Evolutionary conservation across 2,888 invertebrate genomes (phyloP).

Genomic region (Crioceris asparagi): DNA sequence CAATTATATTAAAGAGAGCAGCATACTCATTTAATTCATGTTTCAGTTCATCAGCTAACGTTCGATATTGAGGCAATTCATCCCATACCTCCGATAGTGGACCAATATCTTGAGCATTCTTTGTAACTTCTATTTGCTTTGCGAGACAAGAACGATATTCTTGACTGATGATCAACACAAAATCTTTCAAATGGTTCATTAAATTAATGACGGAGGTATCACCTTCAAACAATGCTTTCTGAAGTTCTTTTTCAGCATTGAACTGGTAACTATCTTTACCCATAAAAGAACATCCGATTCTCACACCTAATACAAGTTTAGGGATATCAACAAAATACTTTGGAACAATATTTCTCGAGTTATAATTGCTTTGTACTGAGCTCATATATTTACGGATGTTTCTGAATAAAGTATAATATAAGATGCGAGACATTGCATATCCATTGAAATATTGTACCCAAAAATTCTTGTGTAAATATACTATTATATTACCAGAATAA

Average conservation of each 20-base stretch:
- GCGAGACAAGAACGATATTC: conserved; percentile 31
- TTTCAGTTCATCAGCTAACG: conserved; percentile 28
- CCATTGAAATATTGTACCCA: no score
- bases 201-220: conserved; percentile 29
- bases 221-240: conserved; percentile 25
- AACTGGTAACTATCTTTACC: no score
- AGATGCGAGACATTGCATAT: no score
- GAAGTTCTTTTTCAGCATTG: conserved; percentile 22
- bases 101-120: conserved; percentile 24
- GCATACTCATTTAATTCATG: conserved; percentile 30
- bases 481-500: no score
- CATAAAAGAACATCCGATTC: no score
- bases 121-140: conserved; percentile 33
- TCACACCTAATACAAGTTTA: no score
- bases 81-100: conserved; percentile 30
- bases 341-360: no score
- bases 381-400: no score
- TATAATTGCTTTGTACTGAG: no score
- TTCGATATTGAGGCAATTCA: conserved; percentile 29
- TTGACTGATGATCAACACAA: conserved; percentile 27
- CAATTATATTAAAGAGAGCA: conserved; percentile 29
- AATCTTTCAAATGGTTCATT: conserved; percentile 29
- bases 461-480: no score
- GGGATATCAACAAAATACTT: no score
- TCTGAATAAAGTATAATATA: no score